Base-by-base conservation (phyloP, 2,888 invertebrate species). In the Sinodicranocentrus sp. region DNA sequence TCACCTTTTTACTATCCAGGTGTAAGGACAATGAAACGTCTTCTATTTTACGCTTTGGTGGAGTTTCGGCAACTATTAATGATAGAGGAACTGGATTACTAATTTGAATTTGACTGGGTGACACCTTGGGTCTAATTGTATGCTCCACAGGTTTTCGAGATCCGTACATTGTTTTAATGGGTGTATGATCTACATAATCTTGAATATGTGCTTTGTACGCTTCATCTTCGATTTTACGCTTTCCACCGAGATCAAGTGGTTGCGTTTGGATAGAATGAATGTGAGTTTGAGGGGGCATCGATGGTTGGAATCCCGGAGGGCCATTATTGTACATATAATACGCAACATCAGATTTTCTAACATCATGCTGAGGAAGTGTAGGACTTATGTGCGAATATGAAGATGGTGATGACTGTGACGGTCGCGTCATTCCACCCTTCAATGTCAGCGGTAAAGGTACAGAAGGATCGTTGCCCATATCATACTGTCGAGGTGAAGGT, bases 201-300 rank as follows among this genome's bases (percentile, higher is more conserved):
- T 28, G 68, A n/a, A 43, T 85, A 84, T 13, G 92, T 91, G 33
- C 95, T 76, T 76, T 82, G 65, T 82, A 76, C 28, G 54, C 28
- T 61, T 83, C 85, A 5, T 85, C 76, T 0, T 88, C 84, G 10
- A 88, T 85, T 65, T 89, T 89, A 17, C 89, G 82, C 67, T 87
- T 87, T 2, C 88, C 93, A 44, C 95, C 95, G 77, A 95, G 92
- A 90, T 95, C 95, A 39, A 95, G 91, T 13, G 95, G 95, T 89
- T 95, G 95, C 79, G 94, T 94, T 91, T 95, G 95, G 89, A 94
- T 93, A 70, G 92, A 90, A 75, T 82, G 82, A 15, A 71, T 70
- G 17, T 82, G 82, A 26, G 76, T 65, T 71, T 82, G 82, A 5
- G 82, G 82, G 17, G 82, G 76, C 48, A 82, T n/a, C 6, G 82